Evolutionary conservation across 2,797 vertebrate genomes (phyloP), one percentile per base, ranked within the genome.

Genomic region (Chaetophractus vellerosus): DNA sequence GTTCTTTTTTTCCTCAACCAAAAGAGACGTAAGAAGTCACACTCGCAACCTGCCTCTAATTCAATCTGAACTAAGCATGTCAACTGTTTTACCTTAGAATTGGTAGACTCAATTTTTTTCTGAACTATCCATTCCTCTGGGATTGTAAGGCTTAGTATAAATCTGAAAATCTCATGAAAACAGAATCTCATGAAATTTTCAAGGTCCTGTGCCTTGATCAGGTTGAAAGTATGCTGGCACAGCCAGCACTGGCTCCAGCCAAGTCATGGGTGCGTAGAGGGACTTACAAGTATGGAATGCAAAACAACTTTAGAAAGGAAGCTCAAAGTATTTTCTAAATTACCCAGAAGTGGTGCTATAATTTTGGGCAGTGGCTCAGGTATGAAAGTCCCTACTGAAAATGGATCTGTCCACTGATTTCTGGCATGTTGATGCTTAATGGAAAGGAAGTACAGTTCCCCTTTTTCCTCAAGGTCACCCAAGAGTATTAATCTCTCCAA

Each of bases 171-270:
- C 45, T 89, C 83, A 94, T 59, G 88, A 63, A 96, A 93, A 95
- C 75, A 96, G 95, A 94, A 71, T 93, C 79, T 96, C 94, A 94
- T 97, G 75, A 97, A 95, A 96, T 79, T 97, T 97, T 93, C 82
- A 94, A 78, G 48, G 63, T 45, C 78, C 66, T 45, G 11, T 68
- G 87, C 88, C 96, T 95, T 95, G 96, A 95, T 97, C 93, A 90
- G 33, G 76, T 93, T 97, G 86, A 96, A 92, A 94, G 78, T 78
- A 92, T 41, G 72, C 91, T 97, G 94, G 96, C 95, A 95, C 11
- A 79, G 82, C 36, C 45, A n/a, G 63, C 9, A 2, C 66, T 24
- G 12, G 21, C 90, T 87, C 38, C 83, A 92, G 92, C 96, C 97
- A 98, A 97, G 83, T 85, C 61, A 78, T 81, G 80, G 86, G 66